Conservation (phyloP, 2,113 vertebrate genomes). For the Zingel zingel region DNA sequence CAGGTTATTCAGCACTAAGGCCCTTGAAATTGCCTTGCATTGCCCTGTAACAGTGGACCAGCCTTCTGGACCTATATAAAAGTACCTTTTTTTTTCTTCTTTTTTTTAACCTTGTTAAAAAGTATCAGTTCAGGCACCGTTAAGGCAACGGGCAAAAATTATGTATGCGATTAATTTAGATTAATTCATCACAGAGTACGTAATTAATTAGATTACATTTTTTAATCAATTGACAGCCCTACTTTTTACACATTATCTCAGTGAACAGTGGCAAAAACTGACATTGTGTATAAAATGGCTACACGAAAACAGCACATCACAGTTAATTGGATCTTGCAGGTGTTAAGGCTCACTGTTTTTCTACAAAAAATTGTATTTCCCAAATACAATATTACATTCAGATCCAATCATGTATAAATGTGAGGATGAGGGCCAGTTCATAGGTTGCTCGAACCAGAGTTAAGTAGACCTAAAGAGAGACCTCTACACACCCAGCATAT, state of each 20-base stretch:
- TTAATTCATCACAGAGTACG: no score
- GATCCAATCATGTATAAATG: neutral
- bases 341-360: conserved; percentile 37
- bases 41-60: neutral
- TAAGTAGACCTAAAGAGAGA: conserved; percentile 27
- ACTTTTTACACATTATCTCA: conserved; percentile 43
- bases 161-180: no score
- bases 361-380: conserved; percentile 9
- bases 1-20: neutral
- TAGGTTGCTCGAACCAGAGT: conserved; percentile 15
- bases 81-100: no score
- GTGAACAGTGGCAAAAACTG: conserved; percentile 31
- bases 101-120: no score
- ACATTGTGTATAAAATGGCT: conserved; percentile 27
- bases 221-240: no score
- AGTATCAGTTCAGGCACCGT: no score
- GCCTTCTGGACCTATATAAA: neutral
- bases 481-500: neutral
- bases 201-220: no score
- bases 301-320: conserved; percentile 37
- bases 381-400: conserved; percentile 13
- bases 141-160: no score
- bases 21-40: neutral
- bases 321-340: conserved; percentile 48
- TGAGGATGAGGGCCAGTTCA: neutral